Percentiles rank a stretch among this genome's conserved stretches.
Evolutionary conservation across 2,113 vertebrate species (phyloP).

Genomic region (Anguilla japonica): DNA sequence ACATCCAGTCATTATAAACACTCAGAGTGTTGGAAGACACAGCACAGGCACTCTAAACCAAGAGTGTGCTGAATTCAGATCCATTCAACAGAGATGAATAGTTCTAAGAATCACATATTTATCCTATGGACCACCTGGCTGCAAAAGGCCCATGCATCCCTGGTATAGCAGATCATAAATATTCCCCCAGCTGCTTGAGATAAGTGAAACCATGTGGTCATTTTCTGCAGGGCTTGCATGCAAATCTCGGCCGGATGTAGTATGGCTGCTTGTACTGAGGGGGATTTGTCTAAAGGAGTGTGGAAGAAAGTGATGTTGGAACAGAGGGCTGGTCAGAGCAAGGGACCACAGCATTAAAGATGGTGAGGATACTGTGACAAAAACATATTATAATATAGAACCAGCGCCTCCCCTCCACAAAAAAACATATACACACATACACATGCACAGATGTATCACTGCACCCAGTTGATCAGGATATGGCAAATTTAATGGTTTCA

Average conservation of each 20-base stretch:
- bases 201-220: conserved; percentile 10
- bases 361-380: neutral
- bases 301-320: neutral
- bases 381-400: neutral
- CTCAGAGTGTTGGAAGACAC: neutral
- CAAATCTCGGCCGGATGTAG: neutral
- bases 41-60: neutral
- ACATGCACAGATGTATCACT: neutral
- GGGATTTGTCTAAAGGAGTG: neutral
- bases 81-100: neutral
- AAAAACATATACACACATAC: too few species aligned
- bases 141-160: conserved; percentile 10
- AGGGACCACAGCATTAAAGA: neutral
- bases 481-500: conserved; percentile 2
- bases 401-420: neutral
- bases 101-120: neutral
- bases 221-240: neutral
- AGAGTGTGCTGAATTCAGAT: neutral
- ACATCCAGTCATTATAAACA: conserved; percentile 2
- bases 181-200: conserved; percentile 4
- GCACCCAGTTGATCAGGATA: neutral
- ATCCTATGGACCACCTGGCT: conserved; percentile 16
- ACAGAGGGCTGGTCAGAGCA: neutral
- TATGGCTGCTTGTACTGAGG: neutral
- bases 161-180: conserved; percentile 18